Evolutionary conservation across 2,888 invertebrate species (phyloP).

Genomic region (Aspidapion aeneum): DNA sequence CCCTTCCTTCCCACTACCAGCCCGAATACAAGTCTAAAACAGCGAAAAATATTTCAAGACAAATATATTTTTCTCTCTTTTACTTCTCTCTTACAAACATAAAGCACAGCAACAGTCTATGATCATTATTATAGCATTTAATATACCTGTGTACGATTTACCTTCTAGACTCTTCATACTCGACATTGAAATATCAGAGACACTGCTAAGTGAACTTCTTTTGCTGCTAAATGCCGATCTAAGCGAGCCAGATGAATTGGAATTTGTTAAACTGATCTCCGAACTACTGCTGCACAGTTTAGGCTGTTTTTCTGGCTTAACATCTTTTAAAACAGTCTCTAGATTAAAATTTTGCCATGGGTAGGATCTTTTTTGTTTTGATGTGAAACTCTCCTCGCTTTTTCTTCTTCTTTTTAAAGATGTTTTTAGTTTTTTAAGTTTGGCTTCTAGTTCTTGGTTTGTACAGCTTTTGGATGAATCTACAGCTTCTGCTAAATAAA

Average conservation of each 20-base stretch:
- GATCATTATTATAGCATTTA: no score
- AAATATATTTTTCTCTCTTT: no score
- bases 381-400: background rate
- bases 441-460: slow-evolving; percentile 17
- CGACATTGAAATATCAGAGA: background rate
- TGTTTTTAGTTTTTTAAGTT: slow-evolving; percentile 17
- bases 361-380: slow-evolving; percentile 17
- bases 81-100: no score
- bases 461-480: no score
- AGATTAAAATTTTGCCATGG: slow-evolving; percentile 31
- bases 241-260: background rate
- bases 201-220: background rate
- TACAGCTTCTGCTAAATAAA: no score
- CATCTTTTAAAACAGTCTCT: slow-evolving; percentile 4
- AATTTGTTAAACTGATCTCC: background rate
- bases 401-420: background rate
- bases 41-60: no score
- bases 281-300: background rate
- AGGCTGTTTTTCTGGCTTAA: background rate
- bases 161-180: background rate
- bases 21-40: no score
- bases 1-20: no score
- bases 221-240: background rate
- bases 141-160: no score
- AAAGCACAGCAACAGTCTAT: no score